phyloP scores from a whole-genome alignment of 2,113 vertebrate genomes.

The Geococcyx californianus region DNA sequence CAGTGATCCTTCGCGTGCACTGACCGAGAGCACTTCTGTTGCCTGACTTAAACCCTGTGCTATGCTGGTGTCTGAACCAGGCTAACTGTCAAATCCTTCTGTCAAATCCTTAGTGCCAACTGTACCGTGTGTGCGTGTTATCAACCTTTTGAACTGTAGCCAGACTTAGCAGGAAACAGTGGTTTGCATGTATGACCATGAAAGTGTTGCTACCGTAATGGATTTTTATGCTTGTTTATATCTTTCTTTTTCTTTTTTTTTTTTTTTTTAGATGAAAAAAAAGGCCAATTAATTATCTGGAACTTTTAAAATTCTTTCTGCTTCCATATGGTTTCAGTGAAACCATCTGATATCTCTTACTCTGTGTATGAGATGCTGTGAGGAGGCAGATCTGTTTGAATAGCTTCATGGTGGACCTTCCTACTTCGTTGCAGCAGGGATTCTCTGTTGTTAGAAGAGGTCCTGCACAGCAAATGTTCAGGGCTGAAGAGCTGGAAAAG shows the following conservation, averaged over 20 bases:
- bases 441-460: neutral
- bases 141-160: neutral
- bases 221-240: neutral
- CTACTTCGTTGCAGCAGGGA: neutral
- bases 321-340: neutral
- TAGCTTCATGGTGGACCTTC: neutral
- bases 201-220: neutral
- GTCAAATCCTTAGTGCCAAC: neutral
- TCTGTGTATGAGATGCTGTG: neutral
- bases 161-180: neutral
- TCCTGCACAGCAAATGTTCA: neutral
- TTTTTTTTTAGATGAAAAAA: neutral
- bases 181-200: neutral
- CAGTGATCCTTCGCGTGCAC: neutral
- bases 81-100: neutral
- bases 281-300: neutral
- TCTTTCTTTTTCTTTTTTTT: neutral
- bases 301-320: neutral
- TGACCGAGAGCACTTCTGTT: neutral
- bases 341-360: neutral
- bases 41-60: neutral
- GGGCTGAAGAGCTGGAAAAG: neutral
- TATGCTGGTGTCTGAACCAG: neutral
- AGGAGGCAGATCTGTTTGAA: neutral
- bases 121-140: too few species aligned